Conservation (phyloP, 2,888 invertebrate species). For the Drosophila flavopinicola region DNA sequence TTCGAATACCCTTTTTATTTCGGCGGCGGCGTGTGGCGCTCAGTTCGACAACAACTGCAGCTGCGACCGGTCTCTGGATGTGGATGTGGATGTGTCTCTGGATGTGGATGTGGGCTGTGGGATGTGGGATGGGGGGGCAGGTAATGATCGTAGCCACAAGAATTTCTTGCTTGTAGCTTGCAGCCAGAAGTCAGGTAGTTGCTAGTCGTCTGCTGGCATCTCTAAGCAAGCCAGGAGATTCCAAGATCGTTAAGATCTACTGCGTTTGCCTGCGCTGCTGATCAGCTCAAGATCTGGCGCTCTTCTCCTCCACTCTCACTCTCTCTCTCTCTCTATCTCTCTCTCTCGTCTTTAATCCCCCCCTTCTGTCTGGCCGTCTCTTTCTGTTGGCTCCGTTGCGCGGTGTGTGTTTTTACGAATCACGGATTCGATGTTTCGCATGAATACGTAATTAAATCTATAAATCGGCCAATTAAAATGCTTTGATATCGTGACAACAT, state of each 20-base stretch:
- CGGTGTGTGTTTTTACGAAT: slow-evolving; percentile 85
- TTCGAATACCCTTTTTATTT: slow-evolving; percentile 53
- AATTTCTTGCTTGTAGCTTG: slow-evolving; percentile 47
- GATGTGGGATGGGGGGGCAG: no score
- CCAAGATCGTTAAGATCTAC: slow-evolving; percentile 75
- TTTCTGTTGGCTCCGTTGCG: slow-evolving; percentile 53
- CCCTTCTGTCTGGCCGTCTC: slow-evolving; percentile 4
- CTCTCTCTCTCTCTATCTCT: slow-evolving; percentile 11
- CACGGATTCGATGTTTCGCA: slow-evolving; percentile 85
- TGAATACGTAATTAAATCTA: slow-evolving; percentile 85
- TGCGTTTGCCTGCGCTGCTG: slow-evolving; percentile 66
- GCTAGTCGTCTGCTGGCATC: slow-evolving; percentile 9
- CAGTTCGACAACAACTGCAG: slow-evolving; percentile 16
- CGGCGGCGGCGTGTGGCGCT: slow-evolving; percentile 68
- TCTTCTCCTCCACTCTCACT: slow-evolving; percentile 26
- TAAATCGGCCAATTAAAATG: slow-evolving; percentile 85
- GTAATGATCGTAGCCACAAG: slow-evolving; percentile 51
- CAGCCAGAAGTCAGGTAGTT: slow-evolving; percentile 25
- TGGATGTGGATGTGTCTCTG: no score
- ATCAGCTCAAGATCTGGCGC: slow-evolving; percentile 65
- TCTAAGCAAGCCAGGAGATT: slow-evolving; percentile 45
- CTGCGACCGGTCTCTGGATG: slow-evolving; percentile 8
- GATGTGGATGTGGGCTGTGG: no score
- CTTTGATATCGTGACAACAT: slow-evolving; percentile 85
- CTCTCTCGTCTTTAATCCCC: no score